Conservation (phyloP, 2,888 invertebrate species). For the Rhaphigaster nebulosa region DNA sequence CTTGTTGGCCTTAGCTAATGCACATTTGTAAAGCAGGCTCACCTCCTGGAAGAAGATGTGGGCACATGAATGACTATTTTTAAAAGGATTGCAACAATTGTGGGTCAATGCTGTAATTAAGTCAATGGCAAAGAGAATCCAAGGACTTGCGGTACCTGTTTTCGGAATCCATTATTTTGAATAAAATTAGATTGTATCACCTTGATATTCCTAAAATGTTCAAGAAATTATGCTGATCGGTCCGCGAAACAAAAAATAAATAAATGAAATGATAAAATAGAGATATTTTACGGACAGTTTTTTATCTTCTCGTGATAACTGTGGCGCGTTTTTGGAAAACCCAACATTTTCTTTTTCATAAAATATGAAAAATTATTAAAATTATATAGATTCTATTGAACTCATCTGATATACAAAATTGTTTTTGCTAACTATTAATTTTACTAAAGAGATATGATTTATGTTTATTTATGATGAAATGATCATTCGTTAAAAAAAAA, state of each 20-base stretch:
- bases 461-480: too few relatives aligned
- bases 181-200: background rate
- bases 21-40: background rate
- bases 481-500: too few relatives aligned
- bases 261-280: background rate
- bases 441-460: too few relatives aligned
- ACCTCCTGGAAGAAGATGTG: background rate
- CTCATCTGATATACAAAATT: too few relatives aligned
- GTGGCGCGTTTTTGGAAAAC: too few relatives aligned
- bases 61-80: background rate
- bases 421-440: too few relatives aligned
- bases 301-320: too few relatives aligned
- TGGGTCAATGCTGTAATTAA: constrained; percentile 10
- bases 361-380: too few relatives aligned
- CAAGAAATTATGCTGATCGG: background rate
- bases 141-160: constrained; percentile 12
- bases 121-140: background rate
- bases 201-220: background rate
- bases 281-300: too few relatives aligned
- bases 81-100: background rate
- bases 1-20: background rate
- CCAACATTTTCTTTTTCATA: too few relatives aligned
- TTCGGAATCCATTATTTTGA: background rate
- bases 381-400: too few relatives aligned
- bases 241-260: background rate